Percentiles rank a stretch among this genome's conserved stretches.
These are phyloP conservation scores for Eurytoma californica DNA, from an alignment of 2,888 invertebrate species.

Conservation along the genomic window DNA sequence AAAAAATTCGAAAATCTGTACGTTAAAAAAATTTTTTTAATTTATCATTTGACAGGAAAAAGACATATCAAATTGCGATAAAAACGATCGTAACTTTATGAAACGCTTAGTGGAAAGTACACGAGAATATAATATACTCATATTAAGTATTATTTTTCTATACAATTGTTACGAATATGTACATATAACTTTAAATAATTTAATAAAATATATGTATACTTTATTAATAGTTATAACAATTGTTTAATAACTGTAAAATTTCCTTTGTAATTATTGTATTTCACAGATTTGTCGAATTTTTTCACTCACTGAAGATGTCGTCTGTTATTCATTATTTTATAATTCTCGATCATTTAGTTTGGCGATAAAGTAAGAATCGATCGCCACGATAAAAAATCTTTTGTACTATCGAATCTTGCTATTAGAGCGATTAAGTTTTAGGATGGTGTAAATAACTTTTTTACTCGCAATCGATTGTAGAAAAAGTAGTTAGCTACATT, in stretches of 20 bases:
- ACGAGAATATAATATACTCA: not conserved
- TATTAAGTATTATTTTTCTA: constrained; percentile 5
- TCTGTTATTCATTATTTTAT: not conserved
- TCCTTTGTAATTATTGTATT: not conserved
- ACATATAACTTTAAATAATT: not conserved
- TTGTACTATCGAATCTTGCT: constrained; percentile 50
- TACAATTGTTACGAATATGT: constrained; percentile 19
- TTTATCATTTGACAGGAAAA: too few relatives aligned
- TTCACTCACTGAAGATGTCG: constrained; percentile 8
- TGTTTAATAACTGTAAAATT: not conserved
- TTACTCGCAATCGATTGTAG: constrained; percentile 49
- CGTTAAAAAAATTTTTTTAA: not conserved
- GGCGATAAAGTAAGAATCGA: not conserved
- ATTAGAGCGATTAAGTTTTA: constrained; percentile 47
- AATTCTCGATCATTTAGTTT: not conserved
- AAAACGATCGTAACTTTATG: too few relatives aligned
- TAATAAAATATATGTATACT: not conserved
- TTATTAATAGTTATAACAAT: not conserved
- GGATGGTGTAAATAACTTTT: constrained; percentile 52
- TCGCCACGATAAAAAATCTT: constrained; percentile 28
- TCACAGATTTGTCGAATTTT: constrained; percentile 30
- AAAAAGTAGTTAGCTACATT: constrained; percentile 36
- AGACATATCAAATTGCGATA: too few relatives aligned
- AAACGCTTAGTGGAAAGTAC: not conserved
- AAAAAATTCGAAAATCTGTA: constrained; percentile 23